Percentiles rank a stretch among this genome's conserved stretches.
Conservation (phyloP, 2,888 invertebrate species). For the Merodon equestris region DNA sequence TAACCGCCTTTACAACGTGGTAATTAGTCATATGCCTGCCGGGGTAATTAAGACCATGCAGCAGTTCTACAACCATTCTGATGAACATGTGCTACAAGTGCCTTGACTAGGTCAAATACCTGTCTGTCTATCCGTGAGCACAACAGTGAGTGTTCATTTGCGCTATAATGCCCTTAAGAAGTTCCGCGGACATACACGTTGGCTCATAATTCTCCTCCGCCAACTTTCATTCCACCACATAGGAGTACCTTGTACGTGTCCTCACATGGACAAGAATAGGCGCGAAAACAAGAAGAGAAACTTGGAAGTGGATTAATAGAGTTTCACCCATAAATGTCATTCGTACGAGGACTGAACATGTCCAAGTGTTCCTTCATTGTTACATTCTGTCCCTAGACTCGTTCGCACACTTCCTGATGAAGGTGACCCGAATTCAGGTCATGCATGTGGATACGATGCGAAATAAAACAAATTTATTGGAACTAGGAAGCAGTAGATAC, state of each 20-base stretch:
- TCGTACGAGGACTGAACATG: slow-evolving; percentile 45
- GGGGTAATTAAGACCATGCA: slow-evolving; percentile 61
- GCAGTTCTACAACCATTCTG: slow-evolving; percentile 30
- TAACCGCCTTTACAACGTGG: slow-evolving; percentile 41
- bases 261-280: too few species aligned
- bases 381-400: background rate
- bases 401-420: slow-evolving; percentile 36
- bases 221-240: too few species aligned
- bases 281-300: background rate
- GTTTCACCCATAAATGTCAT: slow-evolving; percentile 67
- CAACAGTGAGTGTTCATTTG: slow-evolving; percentile 36
- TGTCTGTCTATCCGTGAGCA: slow-evolving; percentile 43
- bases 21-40: slow-evolving; percentile 62
- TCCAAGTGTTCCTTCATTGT: slow-evolving; percentile 32
- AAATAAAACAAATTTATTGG: slow-evolving; percentile 30
- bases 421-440: slow-evolving; percentile 39
- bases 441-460: slow-evolving; percentile 12
- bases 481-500: slow-evolving; percentile 19
- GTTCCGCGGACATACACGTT: slow-evolving; percentile 36
- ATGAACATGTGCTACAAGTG: slow-evolving; percentile 8
- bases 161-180: slow-evolving; percentile 59
- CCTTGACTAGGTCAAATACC: slow-evolving; percentile 60
- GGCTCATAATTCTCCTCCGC: slow-evolving; percentile 33
- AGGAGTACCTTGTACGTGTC: too few species aligned
- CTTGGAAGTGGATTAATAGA: slow-evolving; percentile 49